Evolutionary conservation across 2,797 vertebrate species (phyloP), one percentile per base, ranked within the genome.

Genomic region (Siniperca scherzeri): DNA sequence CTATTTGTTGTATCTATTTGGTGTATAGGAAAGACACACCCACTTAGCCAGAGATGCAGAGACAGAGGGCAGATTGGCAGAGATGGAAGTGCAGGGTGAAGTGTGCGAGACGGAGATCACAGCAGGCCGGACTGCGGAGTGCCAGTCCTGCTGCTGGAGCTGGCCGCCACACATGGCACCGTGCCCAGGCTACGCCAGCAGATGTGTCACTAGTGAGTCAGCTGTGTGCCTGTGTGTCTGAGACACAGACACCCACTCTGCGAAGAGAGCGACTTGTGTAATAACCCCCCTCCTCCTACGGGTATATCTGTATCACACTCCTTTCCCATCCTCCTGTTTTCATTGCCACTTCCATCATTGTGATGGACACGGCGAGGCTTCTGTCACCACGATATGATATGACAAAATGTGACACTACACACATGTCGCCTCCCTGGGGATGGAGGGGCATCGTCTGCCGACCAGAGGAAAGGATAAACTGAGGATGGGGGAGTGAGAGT

Each of bases 261-360:
- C 78, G 70, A 89, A 86, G 79, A 89, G 77, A 86, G 70, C 56
- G 57, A 87, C 84, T 92, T 83, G 84, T 92, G 86, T 88, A 90
- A 86, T 84, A 83, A 60, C 22, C 36, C 83, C 50, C 71, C 70
- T 38, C 64, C 48, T 76, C 83, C 84, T 55, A 52, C 30, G 81
- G 85, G 88, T 89, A 78, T 78, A 87, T 91, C 75, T 76, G 80
- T 87, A 88, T 91, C 85, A 77, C 89, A 85, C 84, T 83, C 69
- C 61, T 76, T 77, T 82, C 70, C 75, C 66, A 64, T 81, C 86
- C 77, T 84, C 78, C 86, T 78, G 88, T 87, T 91, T 90, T 89
- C 69, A 95, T 96, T 96, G 96, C 93, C 93, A 95, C 95, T 91
- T 96, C 96, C 96, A 88, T 97, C 95, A 95, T 95, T 95, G 93